Evolutionary conservation across 2,888 invertebrate genomes (phyloP).

Genomic region (Lasius platythorax): DNA sequence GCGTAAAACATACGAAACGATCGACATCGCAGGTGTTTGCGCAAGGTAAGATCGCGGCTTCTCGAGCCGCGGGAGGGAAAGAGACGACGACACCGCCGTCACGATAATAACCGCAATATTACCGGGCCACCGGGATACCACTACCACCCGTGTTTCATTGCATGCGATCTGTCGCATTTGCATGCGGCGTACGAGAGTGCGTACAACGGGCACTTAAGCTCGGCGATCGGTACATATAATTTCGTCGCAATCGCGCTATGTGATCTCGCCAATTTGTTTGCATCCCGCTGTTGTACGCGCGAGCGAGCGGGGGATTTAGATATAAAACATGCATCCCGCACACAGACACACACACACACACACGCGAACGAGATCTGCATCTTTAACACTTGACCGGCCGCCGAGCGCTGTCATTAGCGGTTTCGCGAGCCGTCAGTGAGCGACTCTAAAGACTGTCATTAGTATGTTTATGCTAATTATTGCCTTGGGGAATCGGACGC

Average conservation of each 20-base stretch:
- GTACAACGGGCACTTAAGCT: slow-evolving; percentile 51
- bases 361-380: neutral
- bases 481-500: neutral
- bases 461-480: slow-evolving; percentile 26
- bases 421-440: slow-evolving; percentile 14
- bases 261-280: slow-evolving; percentile 54
- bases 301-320: slow-evolving; percentile 11
- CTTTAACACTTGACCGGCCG: slow-evolving; percentile 16
- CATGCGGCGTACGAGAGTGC: slow-evolving; percentile 57
- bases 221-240: slow-evolving; percentile 52
- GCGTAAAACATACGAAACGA: slow-evolving; percentile 40
- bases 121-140: slow-evolving; percentile 52
- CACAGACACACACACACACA: neutral
- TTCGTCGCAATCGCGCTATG: slow-evolving; percentile 42
- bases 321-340: neutral
- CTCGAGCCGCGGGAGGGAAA: slow-evolving; percentile 52
- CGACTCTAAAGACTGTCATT: slow-evolving; percentile 15
- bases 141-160: slow-evolving; percentile 66
- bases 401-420: slow-evolving; percentile 17
- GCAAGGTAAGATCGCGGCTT: slow-evolving; percentile 64
- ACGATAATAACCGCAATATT: slow-evolving; percentile 74
- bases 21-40: slow-evolving; percentile 62
- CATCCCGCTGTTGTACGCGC: neutral
- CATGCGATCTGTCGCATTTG: slow-evolving; percentile 70
- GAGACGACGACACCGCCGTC: slow-evolving; percentile 59